These are phyloP conservation scores for Coregonus ussuriensis DNA, from an alignment of 2,797 vertebrate genomes.

Conservation along the genomic window DNA sequence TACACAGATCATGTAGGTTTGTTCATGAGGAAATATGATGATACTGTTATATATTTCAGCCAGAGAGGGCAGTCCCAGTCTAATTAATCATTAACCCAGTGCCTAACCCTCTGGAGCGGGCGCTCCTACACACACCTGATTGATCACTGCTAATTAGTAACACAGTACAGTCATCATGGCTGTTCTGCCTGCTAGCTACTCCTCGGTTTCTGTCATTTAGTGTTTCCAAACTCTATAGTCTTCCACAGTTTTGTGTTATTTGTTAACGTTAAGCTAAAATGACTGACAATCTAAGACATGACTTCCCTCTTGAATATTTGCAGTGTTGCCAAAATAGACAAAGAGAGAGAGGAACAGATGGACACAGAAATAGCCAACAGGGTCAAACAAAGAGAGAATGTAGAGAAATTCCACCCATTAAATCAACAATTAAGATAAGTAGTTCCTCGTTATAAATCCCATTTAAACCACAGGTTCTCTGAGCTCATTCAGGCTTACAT, in stretches of 20 bases:
- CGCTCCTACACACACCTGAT: slow-evolving; percentile 12
- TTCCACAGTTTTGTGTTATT: background rate
- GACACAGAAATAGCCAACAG: too few relatives aligned
- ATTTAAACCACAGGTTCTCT: background rate
- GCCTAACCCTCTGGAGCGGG: slow-evolving; percentile 19
- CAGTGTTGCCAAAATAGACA: background rate
- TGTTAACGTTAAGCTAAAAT: background rate
- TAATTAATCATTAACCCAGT: slow-evolving; percentile 33
- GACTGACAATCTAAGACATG: too few relatives aligned
- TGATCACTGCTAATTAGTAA: slow-evolving; percentile 42
- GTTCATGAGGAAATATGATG: background rate
- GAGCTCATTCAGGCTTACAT: slow-evolving; percentile 39
- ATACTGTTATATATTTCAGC: slow-evolving; percentile 4
- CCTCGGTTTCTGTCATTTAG: background rate
- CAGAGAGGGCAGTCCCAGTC: background rate
- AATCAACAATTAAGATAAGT: background rate
- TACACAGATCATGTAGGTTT: background rate
- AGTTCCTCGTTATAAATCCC: background rate
- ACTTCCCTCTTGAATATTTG: background rate
- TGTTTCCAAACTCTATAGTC: background rate
- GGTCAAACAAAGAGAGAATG: background rate
- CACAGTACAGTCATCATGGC: slow-evolving; percentile 12
- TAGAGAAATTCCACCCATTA: background rate
- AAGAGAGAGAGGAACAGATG: too few relatives aligned
- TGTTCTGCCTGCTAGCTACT: background rate